Evolutionary conservation across 2,888 invertebrate species (phyloP).

Genomic region (Harpagoxenus sublaevis): DNA sequence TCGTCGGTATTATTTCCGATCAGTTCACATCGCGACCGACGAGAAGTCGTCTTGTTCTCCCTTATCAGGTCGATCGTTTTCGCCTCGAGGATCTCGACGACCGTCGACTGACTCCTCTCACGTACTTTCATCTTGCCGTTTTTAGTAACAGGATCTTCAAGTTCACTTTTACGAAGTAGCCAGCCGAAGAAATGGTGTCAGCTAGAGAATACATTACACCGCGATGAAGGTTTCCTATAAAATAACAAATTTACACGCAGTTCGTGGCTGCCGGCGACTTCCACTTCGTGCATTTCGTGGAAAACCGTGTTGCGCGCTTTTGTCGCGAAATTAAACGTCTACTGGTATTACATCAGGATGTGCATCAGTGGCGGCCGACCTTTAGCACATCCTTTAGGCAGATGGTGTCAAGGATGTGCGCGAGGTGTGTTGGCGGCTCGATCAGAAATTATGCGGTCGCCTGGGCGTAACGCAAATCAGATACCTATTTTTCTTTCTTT

Average conservation of each 20-base stretch:
- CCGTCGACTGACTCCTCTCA: not conserved
- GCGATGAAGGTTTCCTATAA: not conserved
- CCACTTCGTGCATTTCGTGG: not conserved
- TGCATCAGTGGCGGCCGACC: slow-evolving; percentile 71
- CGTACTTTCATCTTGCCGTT: slow-evolving; percentile 67
- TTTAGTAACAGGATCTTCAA: slow-evolving; percentile 55
- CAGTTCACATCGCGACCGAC: not conserved
- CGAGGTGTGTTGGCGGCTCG: slow-evolving; percentile 66
- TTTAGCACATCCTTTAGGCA: slow-evolving; percentile 76
- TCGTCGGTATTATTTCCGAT: slow-evolving; percentile 1
- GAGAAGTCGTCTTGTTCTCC: not conserved
- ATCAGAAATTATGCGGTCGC: slow-evolving; percentile 74
- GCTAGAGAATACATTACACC: not conserved
- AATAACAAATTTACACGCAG: not conserved
- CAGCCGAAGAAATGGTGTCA: slow-evolving; percentile 11
- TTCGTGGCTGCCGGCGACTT: not conserved
- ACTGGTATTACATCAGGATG: slow-evolving; percentile 64
- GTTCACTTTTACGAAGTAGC: slow-evolving; percentile 40
- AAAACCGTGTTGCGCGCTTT: slow-evolving; percentile 28
- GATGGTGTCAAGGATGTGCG: slow-evolving; percentile 76
- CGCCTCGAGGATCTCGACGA: slow-evolving; percentile 23
- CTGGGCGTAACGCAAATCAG: slow-evolving; percentile 70
- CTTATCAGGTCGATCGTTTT: slow-evolving; percentile 17
- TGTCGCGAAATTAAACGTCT: slow-evolving; percentile 47
- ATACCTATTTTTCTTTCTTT: slow-evolving; percentile 43